A percentile compares a stretch with the other conserved stretches of the same genome.
Evolutionary conservation across 2,888 invertebrate species (phyloP).

Genomic region (Rotaria magnacalcarata): DNA sequence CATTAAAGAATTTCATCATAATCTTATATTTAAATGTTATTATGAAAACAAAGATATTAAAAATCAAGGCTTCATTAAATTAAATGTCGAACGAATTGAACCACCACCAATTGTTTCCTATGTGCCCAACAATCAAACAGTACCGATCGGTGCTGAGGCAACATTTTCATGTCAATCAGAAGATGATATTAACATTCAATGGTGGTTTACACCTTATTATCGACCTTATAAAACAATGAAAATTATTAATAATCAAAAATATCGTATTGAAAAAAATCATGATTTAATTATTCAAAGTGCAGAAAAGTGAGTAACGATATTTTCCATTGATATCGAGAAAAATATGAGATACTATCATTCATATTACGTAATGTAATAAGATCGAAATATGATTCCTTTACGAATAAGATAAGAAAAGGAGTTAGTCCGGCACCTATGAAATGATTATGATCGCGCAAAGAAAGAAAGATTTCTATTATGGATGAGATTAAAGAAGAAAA

Average conservation of each 20-base stretch:
- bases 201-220: neutral
- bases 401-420: too few relatives aligned
- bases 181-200: neutral
- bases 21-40: neutral
- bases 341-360: too few relatives aligned
- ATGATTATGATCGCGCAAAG: too few relatives aligned
- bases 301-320: neutral
- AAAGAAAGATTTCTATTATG: too few relatives aligned
- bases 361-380: too few relatives aligned
- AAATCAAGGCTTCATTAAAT: neutral
- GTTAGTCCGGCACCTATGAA: too few relatives aligned
- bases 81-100: neutral
- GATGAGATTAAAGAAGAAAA: too few relatives aligned
- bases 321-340: too few relatives aligned
- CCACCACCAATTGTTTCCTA: slow-evolving; percentile 79
- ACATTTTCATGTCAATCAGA: slow-evolving; percentile 68
- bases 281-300: slow-evolving; percentile 9
- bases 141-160: slow-evolving; percentile 73
- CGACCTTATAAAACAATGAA: neutral
- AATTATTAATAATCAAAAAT: slow-evolving; percentile 6
- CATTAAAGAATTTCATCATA: neutral
- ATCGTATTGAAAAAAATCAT: neutral
- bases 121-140: slow-evolving; percentile 80
- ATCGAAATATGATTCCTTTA: too few relatives aligned
- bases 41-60: neutral